Evolutionary conservation across 1,140 invertebrate genomes (phyloP).

Genomic region (Brachionus koreanus): DNA sequence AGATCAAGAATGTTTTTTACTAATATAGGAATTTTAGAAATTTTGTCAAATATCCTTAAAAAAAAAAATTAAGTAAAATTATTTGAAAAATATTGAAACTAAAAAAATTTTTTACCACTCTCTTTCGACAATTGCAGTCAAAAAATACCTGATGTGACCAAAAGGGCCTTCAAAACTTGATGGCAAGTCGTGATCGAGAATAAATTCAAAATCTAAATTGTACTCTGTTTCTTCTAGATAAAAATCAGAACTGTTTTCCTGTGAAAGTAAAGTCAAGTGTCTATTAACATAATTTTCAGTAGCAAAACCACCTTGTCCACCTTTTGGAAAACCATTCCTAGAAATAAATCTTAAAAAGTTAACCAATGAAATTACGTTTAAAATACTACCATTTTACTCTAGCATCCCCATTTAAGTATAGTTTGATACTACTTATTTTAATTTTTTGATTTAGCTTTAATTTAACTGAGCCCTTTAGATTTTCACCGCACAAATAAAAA

Average conservation of each 20-base stretch:
- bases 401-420: background rate
- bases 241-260: background rate
- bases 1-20: background rate
- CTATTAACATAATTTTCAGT: background rate
- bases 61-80: no score
- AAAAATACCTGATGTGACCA: background rate
- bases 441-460: background rate
- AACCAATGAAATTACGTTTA: background rate
- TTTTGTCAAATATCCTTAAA: background rate
- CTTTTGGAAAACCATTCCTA: background rate
- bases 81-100: no score
- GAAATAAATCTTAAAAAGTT: background rate
- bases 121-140: background rate
- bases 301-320: background rate
- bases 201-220: background rate
- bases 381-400: background rate
- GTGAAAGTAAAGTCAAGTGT: background rate
- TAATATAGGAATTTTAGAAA: background rate
- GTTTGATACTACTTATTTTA: background rate
- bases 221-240: background rate
- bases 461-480: background rate
- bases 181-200: background rate
- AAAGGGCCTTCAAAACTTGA: background rate
- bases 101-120: background rate
- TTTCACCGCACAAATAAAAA: background rate